These are phyloP conservation scores for Falco punctatus DNA, from an alignment of 2,113 vertebrate genomes.

Conservation along the genomic window DNA sequence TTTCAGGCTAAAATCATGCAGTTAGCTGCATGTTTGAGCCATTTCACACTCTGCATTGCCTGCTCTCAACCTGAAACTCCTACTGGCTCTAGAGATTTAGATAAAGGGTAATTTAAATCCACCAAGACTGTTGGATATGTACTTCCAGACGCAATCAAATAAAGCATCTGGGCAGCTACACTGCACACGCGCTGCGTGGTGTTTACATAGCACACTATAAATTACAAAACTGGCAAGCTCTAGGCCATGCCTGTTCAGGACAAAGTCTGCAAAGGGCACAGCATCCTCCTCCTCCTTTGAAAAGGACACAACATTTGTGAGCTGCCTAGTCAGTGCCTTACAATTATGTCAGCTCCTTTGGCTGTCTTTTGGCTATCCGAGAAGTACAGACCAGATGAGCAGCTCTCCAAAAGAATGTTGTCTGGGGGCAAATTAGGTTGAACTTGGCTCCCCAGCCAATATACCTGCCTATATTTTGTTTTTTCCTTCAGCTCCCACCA, in stretches of 20 bases:
- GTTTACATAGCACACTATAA: neutral
- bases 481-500: neutral
- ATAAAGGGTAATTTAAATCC: neutral
- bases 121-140: neutral
- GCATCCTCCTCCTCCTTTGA: neutral
- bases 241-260: neutral
- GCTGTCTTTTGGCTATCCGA: neutral
- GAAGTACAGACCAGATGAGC: neutral
- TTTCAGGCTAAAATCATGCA: neutral
- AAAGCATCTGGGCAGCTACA: neutral
- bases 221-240: neutral
- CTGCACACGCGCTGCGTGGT: fast-evolving
- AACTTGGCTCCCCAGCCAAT: neutral
- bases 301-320: neutral
- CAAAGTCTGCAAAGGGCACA: neutral
- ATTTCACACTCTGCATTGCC: neutral
- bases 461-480: neutral
- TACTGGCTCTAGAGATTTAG: neutral
- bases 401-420: neutral
- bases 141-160: neutral
- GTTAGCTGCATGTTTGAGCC: neutral
- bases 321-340: neutral
- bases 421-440: neutral
- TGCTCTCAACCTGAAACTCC: neutral
- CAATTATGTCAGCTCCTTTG: neutral